Evolutionary conservation across 2,888 invertebrate genomes (phyloP), one percentile per base, ranked within the genome.

Genomic region (Metallyticus violacea): DNA sequence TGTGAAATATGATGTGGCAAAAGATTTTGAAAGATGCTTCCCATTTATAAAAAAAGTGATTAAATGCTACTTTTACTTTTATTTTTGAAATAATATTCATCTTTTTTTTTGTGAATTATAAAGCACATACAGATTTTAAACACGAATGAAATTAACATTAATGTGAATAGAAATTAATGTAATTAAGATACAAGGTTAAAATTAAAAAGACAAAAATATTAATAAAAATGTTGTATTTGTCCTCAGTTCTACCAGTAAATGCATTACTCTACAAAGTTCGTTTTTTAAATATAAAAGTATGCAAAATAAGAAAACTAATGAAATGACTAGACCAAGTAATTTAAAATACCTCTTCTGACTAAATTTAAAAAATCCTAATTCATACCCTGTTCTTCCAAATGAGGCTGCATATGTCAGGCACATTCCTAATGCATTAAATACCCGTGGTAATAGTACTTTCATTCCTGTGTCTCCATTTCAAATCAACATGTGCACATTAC

Each of bases 191-290:
- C 40, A 62, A 62, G 40, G 40, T 62, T 15, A 62, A 62, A 62
- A 62, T 62, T 62, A 62, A 62, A 15, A 62, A 62, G 15, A 62
- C 40, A 62, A 62, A 62, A 40, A 62, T 62, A 62, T 62, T 62
- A 62, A 62, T 62, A 62, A 62, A 62, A 62, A 22, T 62, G 40
- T 62, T 62, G 40, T 62, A 62, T 62, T 62, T 62, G 40, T 78
- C 78, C 7, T 26, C 78, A 78, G 26, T 25, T 78, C 26, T 78
- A 89, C 88, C 25, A 87, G 79, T 77, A 82, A 79, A 29, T 86
- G 77, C 29, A 77, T 30, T 6, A n/a, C 25, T 25, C 25, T 28
- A 26, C 62, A 62, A 27, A 15, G 2, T n/a, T 7, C 6, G 26
- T 3, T 26, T n/a, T 26, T 78, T n/a, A 78, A 22, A 4, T 78